Evolutionary conservation across 2,113 vertebrate genomes (phyloP).

Genomic region (Platysternon megacephalum): DNA sequence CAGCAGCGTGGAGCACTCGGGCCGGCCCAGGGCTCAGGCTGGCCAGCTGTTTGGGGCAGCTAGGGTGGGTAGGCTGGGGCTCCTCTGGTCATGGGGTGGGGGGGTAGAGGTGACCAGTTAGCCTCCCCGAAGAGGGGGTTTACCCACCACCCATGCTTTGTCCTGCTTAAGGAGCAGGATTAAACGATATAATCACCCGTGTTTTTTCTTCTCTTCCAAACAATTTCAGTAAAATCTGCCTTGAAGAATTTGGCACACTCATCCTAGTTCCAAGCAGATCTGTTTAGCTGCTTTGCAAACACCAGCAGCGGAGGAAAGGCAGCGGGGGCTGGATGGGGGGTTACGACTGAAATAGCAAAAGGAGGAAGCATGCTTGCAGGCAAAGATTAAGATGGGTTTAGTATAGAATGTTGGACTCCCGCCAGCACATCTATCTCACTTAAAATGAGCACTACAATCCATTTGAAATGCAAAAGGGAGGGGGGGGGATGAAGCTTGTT

Average conservation of each 20-base stretch:
- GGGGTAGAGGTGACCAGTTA: too few species aligned
- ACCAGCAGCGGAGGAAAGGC: not conserved
- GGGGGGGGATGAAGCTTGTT: not conserved
- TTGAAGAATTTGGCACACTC: not conserved
- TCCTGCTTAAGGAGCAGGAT: not conserved
- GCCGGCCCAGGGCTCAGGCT: too few species aligned
- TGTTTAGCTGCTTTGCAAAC: not conserved
- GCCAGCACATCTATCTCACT: not conserved
- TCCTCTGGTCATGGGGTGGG: too few species aligned
- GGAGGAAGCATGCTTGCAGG: not conserved
- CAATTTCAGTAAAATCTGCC: not conserved
- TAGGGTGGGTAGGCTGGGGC: too few species aligned
- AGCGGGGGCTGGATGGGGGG: not conserved
- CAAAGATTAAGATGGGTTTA: not conserved
- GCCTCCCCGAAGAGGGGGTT: too few species aligned
- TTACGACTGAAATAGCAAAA: not conserved
- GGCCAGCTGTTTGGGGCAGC: too few species aligned
- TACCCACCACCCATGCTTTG: not conserved
- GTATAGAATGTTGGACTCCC: not conserved
- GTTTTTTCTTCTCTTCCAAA: not conserved
- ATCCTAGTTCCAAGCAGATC: not conserved
- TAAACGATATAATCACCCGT: not conserved
- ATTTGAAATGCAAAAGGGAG: not conserved
- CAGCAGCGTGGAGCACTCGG: too few species aligned
- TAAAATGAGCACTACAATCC: not conserved